These are phyloP conservation scores for Hydrochoerus hydrochaeris DNA, from an alignment of 2,113 vertebrate genomes.

Conservation along the genomic window DNA sequence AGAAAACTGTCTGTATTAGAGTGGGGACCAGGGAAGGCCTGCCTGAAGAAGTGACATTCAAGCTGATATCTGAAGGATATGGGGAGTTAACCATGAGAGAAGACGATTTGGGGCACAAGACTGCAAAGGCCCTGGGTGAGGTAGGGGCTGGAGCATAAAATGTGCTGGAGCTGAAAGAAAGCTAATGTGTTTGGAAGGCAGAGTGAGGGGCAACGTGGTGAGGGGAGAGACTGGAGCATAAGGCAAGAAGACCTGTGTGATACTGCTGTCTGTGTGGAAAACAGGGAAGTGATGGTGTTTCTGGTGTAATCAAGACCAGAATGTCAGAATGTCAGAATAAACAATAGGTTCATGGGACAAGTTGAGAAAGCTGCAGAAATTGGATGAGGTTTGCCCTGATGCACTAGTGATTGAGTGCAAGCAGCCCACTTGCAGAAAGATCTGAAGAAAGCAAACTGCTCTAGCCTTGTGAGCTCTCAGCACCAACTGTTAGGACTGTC, in stretches of 20 bases:
- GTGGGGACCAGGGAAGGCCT: slow-evolving; percentile 7
- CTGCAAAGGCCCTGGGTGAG: slow-evolving; percentile 1
- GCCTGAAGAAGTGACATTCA: slow-evolving; percentile 2
- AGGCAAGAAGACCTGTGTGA: background rate
- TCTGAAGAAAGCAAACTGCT: background rate
- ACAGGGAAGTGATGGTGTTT: background rate
- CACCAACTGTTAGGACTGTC: background rate
- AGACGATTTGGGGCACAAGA: background rate
- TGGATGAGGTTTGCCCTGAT: background rate
- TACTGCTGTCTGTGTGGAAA: background rate
- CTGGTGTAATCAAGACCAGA: background rate
- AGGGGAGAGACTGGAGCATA: background rate
- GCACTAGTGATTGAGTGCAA: background rate
- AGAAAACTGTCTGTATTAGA: background rate
- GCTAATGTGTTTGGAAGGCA: background rate
- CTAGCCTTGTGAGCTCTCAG: background rate
- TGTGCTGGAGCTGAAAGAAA: background rate
- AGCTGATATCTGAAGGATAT: slow-evolving; percentile 37
- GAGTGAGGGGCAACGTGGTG: background rate
- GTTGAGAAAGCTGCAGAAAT: background rate
- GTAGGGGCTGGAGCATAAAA: background rate
- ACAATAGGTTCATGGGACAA: background rate
- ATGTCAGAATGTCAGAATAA: background rate
- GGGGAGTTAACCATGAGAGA: slow-evolving; percentile 16
- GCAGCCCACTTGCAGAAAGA: background rate